Percentiles rank a stretch among this genome's conserved stretches.
Evolutionary conservation across 2,113 vertebrate species (phyloP).

Genomic region (Calcarius ornatus): DNA sequence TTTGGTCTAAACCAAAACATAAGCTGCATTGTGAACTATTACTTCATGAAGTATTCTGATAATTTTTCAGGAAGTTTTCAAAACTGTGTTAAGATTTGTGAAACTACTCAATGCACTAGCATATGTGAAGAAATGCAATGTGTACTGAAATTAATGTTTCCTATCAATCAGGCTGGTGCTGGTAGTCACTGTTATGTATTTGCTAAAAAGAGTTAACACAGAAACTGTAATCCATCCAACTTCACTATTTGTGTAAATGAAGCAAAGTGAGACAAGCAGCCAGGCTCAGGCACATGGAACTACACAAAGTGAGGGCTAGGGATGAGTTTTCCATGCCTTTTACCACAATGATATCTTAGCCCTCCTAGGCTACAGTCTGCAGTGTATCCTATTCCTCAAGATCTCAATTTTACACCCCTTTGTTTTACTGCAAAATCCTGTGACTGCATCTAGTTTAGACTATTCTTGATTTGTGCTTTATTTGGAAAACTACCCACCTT

Average conservation of each 20-base stretch:
- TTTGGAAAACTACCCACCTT: neutral
- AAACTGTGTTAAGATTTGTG: neutral
- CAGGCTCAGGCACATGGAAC: neutral
- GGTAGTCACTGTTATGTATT: neutral
- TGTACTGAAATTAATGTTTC: neutral
- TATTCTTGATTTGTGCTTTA: neutral
- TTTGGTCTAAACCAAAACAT: neutral
- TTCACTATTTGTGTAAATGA: neutral
- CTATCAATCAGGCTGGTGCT: neutral
- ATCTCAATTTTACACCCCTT: neutral
- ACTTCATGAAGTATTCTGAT: neutral
- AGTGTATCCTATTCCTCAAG: neutral
- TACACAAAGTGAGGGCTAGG: neutral
- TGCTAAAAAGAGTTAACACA: neutral
- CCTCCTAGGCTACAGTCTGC: neutral
- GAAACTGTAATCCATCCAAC: neutral
- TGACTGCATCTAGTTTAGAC: neutral
- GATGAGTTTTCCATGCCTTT: neutral
- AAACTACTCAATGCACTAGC: neutral
- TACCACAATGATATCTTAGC: neutral
- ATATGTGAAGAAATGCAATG: neutral
- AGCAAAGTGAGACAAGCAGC: neutral
- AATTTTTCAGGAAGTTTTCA: neutral
- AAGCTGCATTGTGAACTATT: neutral
- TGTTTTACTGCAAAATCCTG: neutral